phyloP scores from a whole-genome alignment of 2,888 invertebrate species.

The Synergus japonicus region DNA sequence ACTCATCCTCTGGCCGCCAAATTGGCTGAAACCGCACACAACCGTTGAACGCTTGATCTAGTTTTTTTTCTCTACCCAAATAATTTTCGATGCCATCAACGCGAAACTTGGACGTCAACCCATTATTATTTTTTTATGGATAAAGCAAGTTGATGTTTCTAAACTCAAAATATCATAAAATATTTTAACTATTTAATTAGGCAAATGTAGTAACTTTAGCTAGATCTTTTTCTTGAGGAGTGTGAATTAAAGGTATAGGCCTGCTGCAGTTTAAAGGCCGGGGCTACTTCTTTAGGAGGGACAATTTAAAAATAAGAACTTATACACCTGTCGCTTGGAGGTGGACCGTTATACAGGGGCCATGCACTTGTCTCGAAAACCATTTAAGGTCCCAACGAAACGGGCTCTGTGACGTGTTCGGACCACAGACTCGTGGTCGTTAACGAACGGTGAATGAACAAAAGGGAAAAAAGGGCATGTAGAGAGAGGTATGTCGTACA shows the following conservation, averaged over 20 bases:
- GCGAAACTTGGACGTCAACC: not conserved
- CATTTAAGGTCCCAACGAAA: slow-evolving; percentile 49
- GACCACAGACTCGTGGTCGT: slow-evolving; percentile 30
- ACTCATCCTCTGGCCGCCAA: slow-evolving; percentile 44
- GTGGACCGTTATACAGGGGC: slow-evolving; percentile 61
- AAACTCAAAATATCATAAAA: too few species aligned
- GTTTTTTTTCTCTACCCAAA: not conserved
- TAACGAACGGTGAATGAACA: slow-evolving; percentile 38
- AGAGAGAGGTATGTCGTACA: slow-evolving; percentile 36
- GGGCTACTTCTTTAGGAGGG: slow-evolving; percentile 21
- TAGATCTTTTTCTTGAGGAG: too few species aligned
- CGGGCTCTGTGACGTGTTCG: slow-evolving; percentile 29
- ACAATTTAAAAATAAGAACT: slow-evolving; percentile 49
- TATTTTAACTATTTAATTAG: too few species aligned
- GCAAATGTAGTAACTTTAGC: too few species aligned
- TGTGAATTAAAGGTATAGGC: not conserved
- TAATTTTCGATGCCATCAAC: not conserved
- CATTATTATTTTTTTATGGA: too few species aligned
- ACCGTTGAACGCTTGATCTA: not conserved
- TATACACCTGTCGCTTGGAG: slow-evolving; percentile 59
- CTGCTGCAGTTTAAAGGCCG: slow-evolving; percentile 14
- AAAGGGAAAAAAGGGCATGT: slow-evolving; percentile 40
- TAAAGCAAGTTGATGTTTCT: not conserved
- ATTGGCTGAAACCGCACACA: slow-evolving; percentile 8
- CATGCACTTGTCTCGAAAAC: slow-evolving; percentile 55